Conservation (phyloP, 2,113 vertebrate genomes). For the Epinephelus cyanopodus region DNA sequence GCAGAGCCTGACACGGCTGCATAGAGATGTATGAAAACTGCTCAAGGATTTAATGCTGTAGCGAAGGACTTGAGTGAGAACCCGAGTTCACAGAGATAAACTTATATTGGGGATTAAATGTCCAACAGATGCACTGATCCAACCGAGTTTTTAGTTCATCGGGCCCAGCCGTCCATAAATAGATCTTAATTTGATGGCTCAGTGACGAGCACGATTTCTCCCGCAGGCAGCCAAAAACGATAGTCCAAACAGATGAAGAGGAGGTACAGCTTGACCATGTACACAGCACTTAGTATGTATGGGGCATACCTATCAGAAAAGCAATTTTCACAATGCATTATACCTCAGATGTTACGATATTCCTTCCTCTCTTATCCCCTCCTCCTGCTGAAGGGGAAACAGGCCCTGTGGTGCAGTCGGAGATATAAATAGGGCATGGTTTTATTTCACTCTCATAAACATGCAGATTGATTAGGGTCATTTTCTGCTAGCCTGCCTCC, state of each 20-base stretch:
- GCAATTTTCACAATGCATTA: constrained; percentile 75
- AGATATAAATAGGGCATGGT: constrained; percentile 83
- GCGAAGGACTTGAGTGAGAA: constrained; percentile 28
- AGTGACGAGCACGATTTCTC: constrained; percentile 36
- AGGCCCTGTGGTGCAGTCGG: constrained; percentile 67
- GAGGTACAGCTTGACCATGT: constrained; percentile 45
- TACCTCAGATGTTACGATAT: constrained; percentile 69
- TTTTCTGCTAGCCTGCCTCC: constrained; percentile 82
- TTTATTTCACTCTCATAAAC: constrained; percentile 87
- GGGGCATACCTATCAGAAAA: constrained; percentile 72
- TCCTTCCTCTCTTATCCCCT: constrained; percentile 53
- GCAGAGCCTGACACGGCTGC: constrained; percentile 38
- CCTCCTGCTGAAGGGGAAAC: constrained; percentile 74
- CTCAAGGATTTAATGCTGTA: constrained; percentile 48
- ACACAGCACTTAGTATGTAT: constrained; percentile 71
- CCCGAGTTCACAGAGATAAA: constrained; percentile 50
- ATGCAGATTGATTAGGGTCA: constrained; percentile 86
- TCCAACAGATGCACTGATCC: constrained; percentile 41
- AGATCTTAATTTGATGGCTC: constrained; percentile 67
- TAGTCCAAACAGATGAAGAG: constrained; percentile 51
- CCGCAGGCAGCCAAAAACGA: constrained; percentile 18
- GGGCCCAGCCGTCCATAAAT: constrained; percentile 42
- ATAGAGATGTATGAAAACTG: constrained; percentile 51
- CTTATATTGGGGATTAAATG: constrained; percentile 49
- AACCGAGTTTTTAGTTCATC: constrained; percentile 53